Evolutionary conservation across 1,140 invertebrate species (phyloP).

Genomic region (Drosophila pruinosa): DNA sequence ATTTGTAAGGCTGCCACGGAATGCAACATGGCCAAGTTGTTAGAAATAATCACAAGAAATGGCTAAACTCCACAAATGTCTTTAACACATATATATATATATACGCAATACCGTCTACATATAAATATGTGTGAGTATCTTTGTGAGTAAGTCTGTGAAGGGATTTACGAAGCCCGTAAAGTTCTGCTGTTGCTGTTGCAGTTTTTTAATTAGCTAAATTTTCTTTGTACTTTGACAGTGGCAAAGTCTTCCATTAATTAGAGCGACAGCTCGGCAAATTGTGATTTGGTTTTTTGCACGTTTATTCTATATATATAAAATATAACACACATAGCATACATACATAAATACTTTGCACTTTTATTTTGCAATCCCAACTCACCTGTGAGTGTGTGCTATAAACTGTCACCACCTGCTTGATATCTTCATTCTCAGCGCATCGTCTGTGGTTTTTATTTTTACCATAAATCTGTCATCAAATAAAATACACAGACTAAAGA

Average conservation of each 20-base stretch:
- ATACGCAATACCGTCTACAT: neutral
- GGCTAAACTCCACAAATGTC: conserved; percentile 38
- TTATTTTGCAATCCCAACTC: conserved; percentile 3
- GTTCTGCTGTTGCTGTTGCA: conserved; percentile 41
- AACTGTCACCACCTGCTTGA: conserved; percentile 60
- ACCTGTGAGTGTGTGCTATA: conserved; percentile 33
- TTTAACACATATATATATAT: conserved; percentile 6
- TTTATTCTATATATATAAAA: no score
- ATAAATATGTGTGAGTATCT: neutral
- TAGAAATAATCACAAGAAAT: conserved; percentile 74
- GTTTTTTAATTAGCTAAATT: conserved; percentile 77
- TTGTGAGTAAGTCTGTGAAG: neutral
- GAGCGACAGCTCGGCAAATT: conserved; percentile 49
- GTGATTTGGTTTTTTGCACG: conserved; percentile 18
- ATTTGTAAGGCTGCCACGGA: conserved; percentile 56
- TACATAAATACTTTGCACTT: neutral
- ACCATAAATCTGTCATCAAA: conserved; percentile 69
- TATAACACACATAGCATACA: neutral
- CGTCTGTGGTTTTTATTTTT: conserved; percentile 50
- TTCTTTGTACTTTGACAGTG: conserved; percentile 68
- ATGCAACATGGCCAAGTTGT: conserved; percentile 66
- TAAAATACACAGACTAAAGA: conserved; percentile 16
- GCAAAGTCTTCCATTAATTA: conserved; percentile 73
- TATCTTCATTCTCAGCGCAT: conserved; percentile 42
- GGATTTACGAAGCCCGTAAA: conserved; percentile 26